phyloP scores from a whole-genome alignment of 35 echinoderm and acorn worm genomes.

The Apostichopus parvimensis region DNA sequence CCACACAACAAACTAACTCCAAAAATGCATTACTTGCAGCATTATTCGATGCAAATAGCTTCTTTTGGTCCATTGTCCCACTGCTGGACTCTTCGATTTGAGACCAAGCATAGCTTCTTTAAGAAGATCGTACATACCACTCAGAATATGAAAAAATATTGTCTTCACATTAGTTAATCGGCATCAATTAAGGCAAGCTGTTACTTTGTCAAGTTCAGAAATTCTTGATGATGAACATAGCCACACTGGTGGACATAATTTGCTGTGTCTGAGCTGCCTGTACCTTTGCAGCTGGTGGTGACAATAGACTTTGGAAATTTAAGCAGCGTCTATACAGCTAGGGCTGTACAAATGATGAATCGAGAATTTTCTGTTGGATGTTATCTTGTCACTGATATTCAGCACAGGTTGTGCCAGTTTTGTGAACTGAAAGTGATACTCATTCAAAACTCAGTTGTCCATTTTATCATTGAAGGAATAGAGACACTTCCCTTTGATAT shows the following conservation, averaged over 20 bases:
- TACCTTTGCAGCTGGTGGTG: neutral
- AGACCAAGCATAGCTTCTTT: conserved; percentile 51
- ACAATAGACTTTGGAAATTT: conserved; percentile 12
- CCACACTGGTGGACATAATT: no score
- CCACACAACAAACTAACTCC: conserved; percentile 38
- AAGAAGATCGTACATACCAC: conserved; percentile 35
- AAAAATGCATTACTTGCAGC: conserved; percentile 50
- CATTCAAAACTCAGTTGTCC: conserved; percentile 24
- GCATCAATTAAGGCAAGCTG: no score
- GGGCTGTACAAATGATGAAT: conserved; percentile 1
- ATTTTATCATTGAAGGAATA: neutral
- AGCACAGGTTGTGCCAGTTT: conserved; percentile 31
- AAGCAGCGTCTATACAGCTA: conserved; percentile 2
- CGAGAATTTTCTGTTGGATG: conserved; percentile 21
- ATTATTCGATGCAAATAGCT: conserved; percentile 47
- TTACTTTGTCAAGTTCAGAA: no score
- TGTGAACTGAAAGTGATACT: conserved; percentile 42
- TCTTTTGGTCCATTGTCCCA: conserved; percentile 52
- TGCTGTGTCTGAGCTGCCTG: neutral
- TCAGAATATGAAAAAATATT: conserved; percentile 50
- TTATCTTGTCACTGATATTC: conserved; percentile 33
- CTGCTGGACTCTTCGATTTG: conserved; percentile 59
- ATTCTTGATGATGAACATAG: no score
- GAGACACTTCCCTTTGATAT: conserved; percentile 22
- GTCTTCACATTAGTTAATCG: no score